Percentiles rank a stretch among this genome's conserved stretches.
phyloP scores from a whole-genome alignment of 2,113 vertebrate species.

The Pogona vitticeps region DNA sequence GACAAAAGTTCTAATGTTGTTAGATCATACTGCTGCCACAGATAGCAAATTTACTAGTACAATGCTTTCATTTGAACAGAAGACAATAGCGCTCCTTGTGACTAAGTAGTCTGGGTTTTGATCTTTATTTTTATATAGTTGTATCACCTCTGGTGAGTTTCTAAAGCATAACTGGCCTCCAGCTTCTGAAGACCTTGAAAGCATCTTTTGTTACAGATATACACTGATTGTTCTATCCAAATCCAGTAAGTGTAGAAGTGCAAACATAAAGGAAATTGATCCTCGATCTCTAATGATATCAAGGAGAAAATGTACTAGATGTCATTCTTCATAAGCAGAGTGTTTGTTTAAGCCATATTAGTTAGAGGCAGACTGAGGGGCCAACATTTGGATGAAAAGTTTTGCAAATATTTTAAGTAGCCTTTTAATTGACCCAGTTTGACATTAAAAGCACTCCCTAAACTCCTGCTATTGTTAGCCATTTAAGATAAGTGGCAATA shows the following conservation, averaged over 20 bases:
- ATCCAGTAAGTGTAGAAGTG: neutral
- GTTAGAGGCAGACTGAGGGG: constrained; percentile 62
- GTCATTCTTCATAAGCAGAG: constrained; percentile 49
- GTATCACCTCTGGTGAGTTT: neutral
- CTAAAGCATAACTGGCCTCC: constrained; percentile 6
- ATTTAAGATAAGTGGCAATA: constrained; percentile 79
- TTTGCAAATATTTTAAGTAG: constrained; percentile 75
- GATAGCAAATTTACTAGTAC: neutral
- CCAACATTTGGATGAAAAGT: constrained; percentile 60
- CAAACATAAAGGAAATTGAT: constrained; percentile 49
- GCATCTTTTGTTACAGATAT: constrained; percentile 38
- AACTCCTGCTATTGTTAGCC: constrained; percentile 75
- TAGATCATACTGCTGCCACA: neutral
- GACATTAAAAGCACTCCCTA: constrained; percentile 74
- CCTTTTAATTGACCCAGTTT: constrained; percentile 75
- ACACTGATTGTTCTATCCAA: constrained; percentile 5
- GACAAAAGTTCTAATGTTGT: neutral
- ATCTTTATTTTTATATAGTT: constrained; percentile 1
- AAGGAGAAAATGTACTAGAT: constrained; percentile 46
- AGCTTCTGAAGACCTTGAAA: constrained; percentile 22
- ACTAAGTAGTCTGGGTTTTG: neutral
- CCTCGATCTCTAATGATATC: constrained; percentile 46
- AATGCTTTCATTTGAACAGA: constrained; percentile 17
- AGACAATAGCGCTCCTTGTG: neutral
- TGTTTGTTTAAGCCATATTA: constrained; percentile 65